A percentile compares a stretch with the other conserved stretches of the same genome.
Conservation (phyloP, 1,140 invertebrate species). For the Aricia agestis region DNA sequence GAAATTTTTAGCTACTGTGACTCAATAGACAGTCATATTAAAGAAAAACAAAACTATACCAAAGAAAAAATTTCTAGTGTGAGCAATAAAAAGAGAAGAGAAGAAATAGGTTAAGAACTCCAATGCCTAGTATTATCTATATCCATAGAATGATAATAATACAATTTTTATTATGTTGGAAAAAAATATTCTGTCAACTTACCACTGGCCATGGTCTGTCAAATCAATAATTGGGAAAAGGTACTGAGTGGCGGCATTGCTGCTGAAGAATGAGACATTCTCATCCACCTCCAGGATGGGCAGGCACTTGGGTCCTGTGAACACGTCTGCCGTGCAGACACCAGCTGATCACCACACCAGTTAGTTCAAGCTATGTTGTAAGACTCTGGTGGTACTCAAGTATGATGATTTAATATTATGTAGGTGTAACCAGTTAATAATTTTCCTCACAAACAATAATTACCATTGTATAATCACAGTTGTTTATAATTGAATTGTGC, state of each 20-base stretch:
- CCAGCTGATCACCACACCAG: constrained; percentile 29
- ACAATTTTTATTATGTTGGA: not conserved
- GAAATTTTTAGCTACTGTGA: too few relatives aligned
- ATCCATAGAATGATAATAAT: too few relatives aligned
- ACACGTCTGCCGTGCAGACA: constrained; percentile 53
- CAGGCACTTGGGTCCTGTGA: constrained; percentile 52
- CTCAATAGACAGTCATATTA: too few relatives aligned
- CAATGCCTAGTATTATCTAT: too few relatives aligned
- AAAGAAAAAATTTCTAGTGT: too few relatives aligned
- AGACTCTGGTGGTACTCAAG: constrained; percentile 16
- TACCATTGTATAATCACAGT: too few relatives aligned
- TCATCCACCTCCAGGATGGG: constrained; percentile 60
- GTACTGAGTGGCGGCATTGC: constrained; percentile 65
- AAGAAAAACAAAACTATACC: too few relatives aligned
- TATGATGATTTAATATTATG: not conserved
- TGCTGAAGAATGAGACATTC: constrained; percentile 62
- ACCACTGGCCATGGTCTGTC: constrained; percentile 54
- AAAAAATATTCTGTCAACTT: constrained; percentile 20
- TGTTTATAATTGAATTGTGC: too few relatives aligned
- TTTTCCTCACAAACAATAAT: too few relatives aligned
- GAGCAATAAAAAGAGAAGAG: too few relatives aligned
- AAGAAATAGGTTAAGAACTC: too few relatives aligned
- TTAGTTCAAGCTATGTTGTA: constrained; percentile 18
- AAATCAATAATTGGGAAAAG: constrained; percentile 56
- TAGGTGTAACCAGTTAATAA: not conserved